Base-by-base conservation (phyloP, 1,140 invertebrate genomes). In the Orchestia grillus region DNA sequence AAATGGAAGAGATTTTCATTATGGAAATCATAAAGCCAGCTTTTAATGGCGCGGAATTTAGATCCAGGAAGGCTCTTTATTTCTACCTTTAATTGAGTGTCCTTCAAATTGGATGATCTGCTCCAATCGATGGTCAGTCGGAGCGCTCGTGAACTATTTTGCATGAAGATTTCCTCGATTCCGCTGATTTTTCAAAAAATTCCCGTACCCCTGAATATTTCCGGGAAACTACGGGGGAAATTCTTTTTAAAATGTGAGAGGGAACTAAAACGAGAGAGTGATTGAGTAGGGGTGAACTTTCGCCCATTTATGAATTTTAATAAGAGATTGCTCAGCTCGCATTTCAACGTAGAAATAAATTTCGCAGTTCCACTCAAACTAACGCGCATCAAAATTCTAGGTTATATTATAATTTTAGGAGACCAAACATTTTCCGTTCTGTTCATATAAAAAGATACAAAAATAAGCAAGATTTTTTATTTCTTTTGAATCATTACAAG, bases 91-190 rank as follows among this genome's bases (percentile, higher is more conserved):
- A 90, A 90, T 90, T 90, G 88, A 90, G 88, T 90, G 88, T 44
- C 41, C 88, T 90, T 90, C 88, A 90, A 90, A 90, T 90, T 90
- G 88, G 88, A 90, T 90, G 88, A 90, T 90, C 88, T 90, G 88
- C n/a, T 90, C 88, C 88, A 90, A 90, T 90, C 43, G 88, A 90
- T 90, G 88, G 88, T 90, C 88, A 90, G 88, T 90, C 43, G 6
- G 41, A 90, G 43, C 88, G 88, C n/a, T 90, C 88, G 88, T 3
- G 36, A 90, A 90, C n/a, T 90, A 90, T 90, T 90, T 44, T 44
- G n/a, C 88, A 36, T 44, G 43, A 41, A 90, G n/a, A 90, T 90
- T 90, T 90, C 41, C 36, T 44, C 88, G 41, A 90, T 77, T 36
- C 28, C 88, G 36, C 88, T 42, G 43, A 90, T 90, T 90, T 90